phyloP scores from a whole-genome alignment of 2,888 invertebrate species.

The Orthosia cruda region DNA sequence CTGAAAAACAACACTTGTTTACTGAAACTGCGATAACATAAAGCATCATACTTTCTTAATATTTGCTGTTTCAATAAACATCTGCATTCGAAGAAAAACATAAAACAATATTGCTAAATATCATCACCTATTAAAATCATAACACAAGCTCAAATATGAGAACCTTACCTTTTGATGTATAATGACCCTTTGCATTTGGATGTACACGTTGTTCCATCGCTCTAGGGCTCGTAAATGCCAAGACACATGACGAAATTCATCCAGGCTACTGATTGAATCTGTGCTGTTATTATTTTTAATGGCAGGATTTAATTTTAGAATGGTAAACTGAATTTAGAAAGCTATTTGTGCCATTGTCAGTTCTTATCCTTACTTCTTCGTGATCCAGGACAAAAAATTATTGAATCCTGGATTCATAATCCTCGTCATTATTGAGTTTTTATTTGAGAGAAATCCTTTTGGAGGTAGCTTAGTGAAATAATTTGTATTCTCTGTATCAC shows the following conservation, averaged over 20 bases:
- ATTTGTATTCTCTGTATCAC: neutral
- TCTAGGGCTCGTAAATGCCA: conserved; percentile 60
- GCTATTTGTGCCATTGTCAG: neutral
- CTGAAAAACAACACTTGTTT: neutral
- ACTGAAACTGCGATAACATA: neutral
- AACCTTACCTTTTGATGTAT: conserved; percentile 42
- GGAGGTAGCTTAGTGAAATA: neutral
- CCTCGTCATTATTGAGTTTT: neutral
- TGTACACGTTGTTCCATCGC: conserved; percentile 48
- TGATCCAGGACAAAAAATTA: neutral
- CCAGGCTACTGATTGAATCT: conserved; percentile 52
- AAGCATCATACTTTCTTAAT: neutral
- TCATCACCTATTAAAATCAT: neutral
- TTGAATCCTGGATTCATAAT: neutral
- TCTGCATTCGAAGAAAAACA: neutral
- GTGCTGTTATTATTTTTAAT: conserved; percentile 24
- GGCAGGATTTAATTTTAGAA: conserved; percentile 21
- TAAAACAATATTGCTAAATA: neutral
- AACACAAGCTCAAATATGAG: conserved; percentile 28
- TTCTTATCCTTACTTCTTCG: neutral
- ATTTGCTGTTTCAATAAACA: neutral
- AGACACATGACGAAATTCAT: conserved; percentile 51
- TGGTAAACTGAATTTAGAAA: neutral
- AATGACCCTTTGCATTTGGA: conserved; percentile 54
- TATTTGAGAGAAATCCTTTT: neutral